Conservation (phyloP, 2,888 invertebrate genomes). For the Melipona bicolor region DNA sequence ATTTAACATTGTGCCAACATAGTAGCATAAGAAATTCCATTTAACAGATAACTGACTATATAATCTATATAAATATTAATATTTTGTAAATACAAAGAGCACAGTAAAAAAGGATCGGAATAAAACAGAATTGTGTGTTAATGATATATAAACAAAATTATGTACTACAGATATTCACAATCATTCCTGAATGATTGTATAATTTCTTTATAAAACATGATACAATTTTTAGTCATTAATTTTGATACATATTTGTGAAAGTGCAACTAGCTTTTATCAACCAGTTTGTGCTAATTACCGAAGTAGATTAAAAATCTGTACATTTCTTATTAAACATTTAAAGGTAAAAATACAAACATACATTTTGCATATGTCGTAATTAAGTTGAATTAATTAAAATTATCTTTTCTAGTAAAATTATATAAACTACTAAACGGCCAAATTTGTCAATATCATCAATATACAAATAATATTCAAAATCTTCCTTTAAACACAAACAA, state of each 20-base stretch:
- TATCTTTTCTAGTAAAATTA: constrained; percentile 28
- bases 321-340: constrained; percentile 20
- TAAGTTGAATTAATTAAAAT: constrained; percentile 28
- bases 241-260: constrained; percentile 45
- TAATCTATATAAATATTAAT: constrained; percentile 48
- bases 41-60: constrained; percentile 55
- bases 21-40: constrained; percentile 54
- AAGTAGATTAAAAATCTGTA: constrained; percentile 32
- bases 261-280: constrained; percentile 55
- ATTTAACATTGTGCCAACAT: constrained; percentile 49
- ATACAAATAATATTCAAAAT: constrained; percentile 36
- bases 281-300: constrained; percentile 52
- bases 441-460: constrained; percentile 35
- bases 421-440: constrained; percentile 23
- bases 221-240: constrained; percentile 41
- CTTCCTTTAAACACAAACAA: constrained; percentile 6
- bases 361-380: constrained; percentile 36
- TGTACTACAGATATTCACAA: constrained; percentile 39
- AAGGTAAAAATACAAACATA: constrained; percentile 38
- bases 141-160: constrained; percentile 38
- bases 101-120: constrained; percentile 33
- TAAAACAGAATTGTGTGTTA: constrained; percentile 25
- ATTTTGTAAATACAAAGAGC: constrained; percentile 51
- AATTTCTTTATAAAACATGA: constrained; percentile 31
- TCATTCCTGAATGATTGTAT: constrained; percentile 39